phyloP scores from a whole-genome alignment of 1,140 invertebrate species.

The Danaus plexippus region DNA sequence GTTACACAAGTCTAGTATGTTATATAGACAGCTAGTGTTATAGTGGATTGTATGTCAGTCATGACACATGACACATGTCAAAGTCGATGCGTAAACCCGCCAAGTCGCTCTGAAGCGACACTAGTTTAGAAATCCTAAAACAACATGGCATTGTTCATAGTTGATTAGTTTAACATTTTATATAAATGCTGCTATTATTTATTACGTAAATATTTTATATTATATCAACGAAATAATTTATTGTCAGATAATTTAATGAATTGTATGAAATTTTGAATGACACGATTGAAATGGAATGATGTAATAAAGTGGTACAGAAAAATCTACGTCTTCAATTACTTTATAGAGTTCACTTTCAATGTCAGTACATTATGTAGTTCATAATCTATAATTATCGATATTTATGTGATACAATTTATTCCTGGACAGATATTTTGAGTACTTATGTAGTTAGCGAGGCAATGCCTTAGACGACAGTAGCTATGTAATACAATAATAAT shows the following conservation, averaged over 20 bases:
- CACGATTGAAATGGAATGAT: no score
- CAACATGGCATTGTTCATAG: conserved; percentile 3
- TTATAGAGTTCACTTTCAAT: no score
- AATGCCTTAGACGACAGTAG: conserved; percentile 12
- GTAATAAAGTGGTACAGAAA: no score
- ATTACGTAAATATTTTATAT: not conserved
- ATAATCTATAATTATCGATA: no score
- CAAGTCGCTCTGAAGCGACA: not conserved
- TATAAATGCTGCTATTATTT: conserved; percentile 1
- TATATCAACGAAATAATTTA: no score
- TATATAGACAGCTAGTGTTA: not conserved
- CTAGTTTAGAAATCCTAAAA: conserved; percentile 8
- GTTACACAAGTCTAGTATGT: conserved; percentile 73
- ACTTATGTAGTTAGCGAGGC: conserved; percentile 20
- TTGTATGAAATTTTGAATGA: no score
- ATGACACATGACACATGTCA: no score
- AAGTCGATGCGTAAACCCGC: no score
- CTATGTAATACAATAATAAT: conserved; percentile 15
- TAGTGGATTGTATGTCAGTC: no score
- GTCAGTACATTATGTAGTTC: no score
- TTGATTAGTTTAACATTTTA: not conserved
- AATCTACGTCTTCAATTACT: no score
- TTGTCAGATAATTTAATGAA: no score
- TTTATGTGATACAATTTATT: conserved; percentile 18
- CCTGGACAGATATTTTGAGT: conserved; percentile 13